phyloP scores from a whole-genome alignment of 2,113 vertebrate genomes.

The Calonectris borealis region DNA sequence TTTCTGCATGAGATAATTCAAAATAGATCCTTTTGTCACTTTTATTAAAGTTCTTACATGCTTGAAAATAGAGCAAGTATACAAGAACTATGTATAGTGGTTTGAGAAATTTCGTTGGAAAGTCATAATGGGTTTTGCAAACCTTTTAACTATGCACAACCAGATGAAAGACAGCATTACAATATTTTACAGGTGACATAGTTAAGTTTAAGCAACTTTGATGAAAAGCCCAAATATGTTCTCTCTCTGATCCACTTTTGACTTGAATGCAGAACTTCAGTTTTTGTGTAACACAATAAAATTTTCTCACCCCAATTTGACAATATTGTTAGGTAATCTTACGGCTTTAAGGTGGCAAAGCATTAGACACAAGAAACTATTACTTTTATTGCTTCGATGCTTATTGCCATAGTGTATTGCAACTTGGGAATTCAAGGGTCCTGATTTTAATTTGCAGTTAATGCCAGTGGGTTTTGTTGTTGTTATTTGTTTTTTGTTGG shows the following conservation, averaged over 20 bases:
- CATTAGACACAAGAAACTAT: not conserved
- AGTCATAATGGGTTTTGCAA: not conserved
- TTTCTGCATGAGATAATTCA: not conserved
- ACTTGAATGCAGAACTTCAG: not conserved
- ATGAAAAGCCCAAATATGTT: not conserved
- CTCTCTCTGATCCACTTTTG: rapidly evolving
- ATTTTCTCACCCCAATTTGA: not conserved
- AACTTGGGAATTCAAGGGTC: not conserved
- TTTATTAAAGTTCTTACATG: not conserved
- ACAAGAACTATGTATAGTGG: not conserved
- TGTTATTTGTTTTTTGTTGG: not conserved
- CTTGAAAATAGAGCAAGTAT: not conserved
- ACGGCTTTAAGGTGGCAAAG: not conserved
- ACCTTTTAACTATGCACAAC: not conserved
- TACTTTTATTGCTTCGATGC: not conserved
- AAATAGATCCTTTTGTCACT: not conserved
- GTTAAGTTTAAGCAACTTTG: not conserved
- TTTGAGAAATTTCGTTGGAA: not conserved
- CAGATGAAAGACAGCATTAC: not conserved
- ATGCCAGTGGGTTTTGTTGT: not conserved
- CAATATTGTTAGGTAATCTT: not conserved
- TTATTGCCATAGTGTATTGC: not conserved
- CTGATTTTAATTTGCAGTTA: not conserved
- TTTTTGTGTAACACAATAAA: not conserved
- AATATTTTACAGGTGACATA: not conserved